Evolutionary conservation across 2,113 vertebrate genomes (phyloP), one percentile per base, ranked within the genome.

Genomic region (Gasterosteus nipponicus): DNA sequence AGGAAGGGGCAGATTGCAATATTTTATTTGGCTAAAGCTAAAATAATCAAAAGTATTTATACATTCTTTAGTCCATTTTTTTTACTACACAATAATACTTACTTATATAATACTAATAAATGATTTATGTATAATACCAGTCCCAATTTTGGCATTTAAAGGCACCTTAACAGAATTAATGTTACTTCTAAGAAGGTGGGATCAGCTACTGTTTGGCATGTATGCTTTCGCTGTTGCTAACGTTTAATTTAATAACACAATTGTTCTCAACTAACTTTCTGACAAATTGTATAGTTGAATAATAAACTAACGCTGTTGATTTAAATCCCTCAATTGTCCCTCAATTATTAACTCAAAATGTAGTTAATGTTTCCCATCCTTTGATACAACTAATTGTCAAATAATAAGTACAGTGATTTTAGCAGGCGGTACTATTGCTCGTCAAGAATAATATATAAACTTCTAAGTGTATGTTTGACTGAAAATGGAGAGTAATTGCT

Each of bases 401-500:
- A 49, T 19, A 49, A 44, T 57, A 5, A 64, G 10, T 38, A 47
- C 22, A 10, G 26, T n/a, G 1, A n/a, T 6, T 0, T 73, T 19
- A 54, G n/a, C 0, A 26, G 67, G 22, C 2, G 7, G 46, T 44
- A 8, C 42, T 68, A 57, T 74, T 63, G 35, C 41, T 39, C 7
- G 1, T n/a, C 2, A 51, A 10, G 41, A 31, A 33, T 0, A 56
- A 67, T 59, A 66, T 59, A 26, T 49, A 16, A 70, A 76, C 12
- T 1, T 5, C 10, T 26, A 31, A 75, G 60, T 35, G 57, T 42
- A 26, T 33, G 12, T 47, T 73, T 67, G 47, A 51, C 26, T 39
- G 11, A 77, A 49, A 75, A 62, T 49, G 65, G 71, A 79, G 78
- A 71, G 56, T 80, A 69, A 67, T 68, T 75, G 46, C 75, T 75